Conservation (phyloP, 2,113 vertebrate species). For the Pitta sordida region DNA sequence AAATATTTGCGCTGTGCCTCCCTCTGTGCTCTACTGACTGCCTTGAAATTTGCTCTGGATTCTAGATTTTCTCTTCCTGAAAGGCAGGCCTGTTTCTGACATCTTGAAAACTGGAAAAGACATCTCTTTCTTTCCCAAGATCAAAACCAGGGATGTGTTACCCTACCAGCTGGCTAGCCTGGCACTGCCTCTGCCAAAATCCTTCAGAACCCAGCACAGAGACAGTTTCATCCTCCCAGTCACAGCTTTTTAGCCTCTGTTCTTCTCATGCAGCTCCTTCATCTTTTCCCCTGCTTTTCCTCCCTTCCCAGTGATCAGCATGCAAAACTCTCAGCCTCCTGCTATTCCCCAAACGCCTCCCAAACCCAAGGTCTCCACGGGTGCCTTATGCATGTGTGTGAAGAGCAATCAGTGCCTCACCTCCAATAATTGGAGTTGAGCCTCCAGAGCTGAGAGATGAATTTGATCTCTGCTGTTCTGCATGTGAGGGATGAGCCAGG, state of each 20-base stretch:
- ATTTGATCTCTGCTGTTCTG: background rate
- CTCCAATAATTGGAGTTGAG: background rate
- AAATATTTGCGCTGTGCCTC: background rate
- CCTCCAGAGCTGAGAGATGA: background rate
- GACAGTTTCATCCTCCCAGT: background rate
- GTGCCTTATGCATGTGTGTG: background rate
- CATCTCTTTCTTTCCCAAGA: background rate
- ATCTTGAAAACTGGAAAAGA: background rate
- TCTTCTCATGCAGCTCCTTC: background rate
- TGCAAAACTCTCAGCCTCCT: background rate
- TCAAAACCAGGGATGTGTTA: background rate
- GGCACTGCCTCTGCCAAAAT: background rate
- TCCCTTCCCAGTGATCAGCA: background rate
- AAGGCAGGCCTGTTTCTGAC: background rate
- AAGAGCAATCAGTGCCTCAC: background rate
- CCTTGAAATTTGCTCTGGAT: background rate
- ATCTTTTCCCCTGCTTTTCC: background rate
- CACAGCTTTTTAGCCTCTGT: background rate
- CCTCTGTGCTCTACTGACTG: background rate
- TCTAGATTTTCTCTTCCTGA: background rate
- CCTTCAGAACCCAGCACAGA: background rate
- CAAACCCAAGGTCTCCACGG: background rate
- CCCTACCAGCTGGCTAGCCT: background rate
- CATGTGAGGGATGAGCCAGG: background rate
- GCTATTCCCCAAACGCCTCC: background rate